Conservation (phyloP, 1,140 invertebrate genomes). For the Trichomalopsis sarcophagae region DNA sequence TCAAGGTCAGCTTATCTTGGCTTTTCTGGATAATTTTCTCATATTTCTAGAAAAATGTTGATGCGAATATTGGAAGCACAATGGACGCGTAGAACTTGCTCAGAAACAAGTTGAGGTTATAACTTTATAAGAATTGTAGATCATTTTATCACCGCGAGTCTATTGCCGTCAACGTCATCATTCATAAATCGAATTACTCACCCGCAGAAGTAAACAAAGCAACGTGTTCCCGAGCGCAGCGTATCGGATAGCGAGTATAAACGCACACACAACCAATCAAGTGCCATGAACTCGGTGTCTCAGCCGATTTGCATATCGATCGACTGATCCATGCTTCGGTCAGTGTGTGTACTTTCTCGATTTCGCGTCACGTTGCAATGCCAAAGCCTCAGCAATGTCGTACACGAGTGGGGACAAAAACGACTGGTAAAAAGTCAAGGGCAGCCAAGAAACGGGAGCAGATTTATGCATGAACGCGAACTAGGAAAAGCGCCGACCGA, state of each 20-base stretch:
- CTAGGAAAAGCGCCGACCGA: neutral
- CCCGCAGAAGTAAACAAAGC: neutral
- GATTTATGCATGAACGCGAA: conserved; percentile 3
- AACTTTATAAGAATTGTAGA: too few species aligned
- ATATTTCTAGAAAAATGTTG: too few species aligned
- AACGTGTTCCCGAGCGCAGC: neutral
- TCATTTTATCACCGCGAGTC: neutral
- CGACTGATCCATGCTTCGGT: neutral
- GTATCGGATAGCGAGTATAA: neutral
- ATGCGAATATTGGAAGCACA: too few species aligned
- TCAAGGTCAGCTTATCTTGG: neutral
- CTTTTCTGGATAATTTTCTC: neutral
- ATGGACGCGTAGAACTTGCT: too few species aligned
- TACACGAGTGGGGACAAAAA: neutral
- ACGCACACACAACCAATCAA: neutral
- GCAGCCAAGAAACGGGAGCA: neutral
- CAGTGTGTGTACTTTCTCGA: neutral
- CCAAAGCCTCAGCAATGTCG: neutral
- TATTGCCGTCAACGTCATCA: neutral
- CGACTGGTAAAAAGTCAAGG: conserved; percentile 20
- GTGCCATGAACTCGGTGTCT: neutral
- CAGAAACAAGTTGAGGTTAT: too few species aligned
- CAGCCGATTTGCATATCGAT: conserved; percentile 32
- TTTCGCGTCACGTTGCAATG: conserved; percentile 1
- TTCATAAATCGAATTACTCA: conserved; percentile 24